Evolutionary conservation across 2,888 invertebrate genomes (phyloP).

Genomic region (Lamellibrachia satsuma): DNA sequence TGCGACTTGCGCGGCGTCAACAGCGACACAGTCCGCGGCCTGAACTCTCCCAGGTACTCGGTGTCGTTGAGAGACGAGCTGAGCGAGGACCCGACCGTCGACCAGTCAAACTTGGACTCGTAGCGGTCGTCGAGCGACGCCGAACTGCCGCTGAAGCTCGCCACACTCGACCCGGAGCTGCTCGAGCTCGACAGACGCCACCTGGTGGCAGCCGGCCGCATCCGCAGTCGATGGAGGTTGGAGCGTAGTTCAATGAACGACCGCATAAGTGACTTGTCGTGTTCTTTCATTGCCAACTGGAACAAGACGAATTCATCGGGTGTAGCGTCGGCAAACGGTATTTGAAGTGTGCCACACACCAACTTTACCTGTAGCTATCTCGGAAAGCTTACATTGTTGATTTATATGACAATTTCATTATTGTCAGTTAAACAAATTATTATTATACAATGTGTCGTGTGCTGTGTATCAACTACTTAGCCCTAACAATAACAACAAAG

Average conservation of each 20-base stretch:
- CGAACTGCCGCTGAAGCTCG: background rate
- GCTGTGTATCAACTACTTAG: too few species aligned
- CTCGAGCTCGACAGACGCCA: background rate
- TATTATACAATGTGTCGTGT: too few species aligned
- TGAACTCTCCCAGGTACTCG: background rate
- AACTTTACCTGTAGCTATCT: background rate
- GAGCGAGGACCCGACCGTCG: background rate
- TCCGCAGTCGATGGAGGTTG: slow-evolving; percentile 48
- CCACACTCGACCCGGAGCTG: slow-evolving; percentile 9
- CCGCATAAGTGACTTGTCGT: slow-evolving; percentile 51
- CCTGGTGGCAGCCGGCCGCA: background rate
- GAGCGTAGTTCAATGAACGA: slow-evolving; percentile 53
- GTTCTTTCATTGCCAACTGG: slow-evolving; percentile 53
- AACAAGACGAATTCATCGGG: slow-evolving; percentile 20
- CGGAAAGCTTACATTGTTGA: too few species aligned
- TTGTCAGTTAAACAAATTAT: too few species aligned
- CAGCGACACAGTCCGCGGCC: background rate
- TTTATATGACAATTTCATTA: too few species aligned
- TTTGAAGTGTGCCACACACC: too few species aligned
- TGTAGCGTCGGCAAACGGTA: background rate
- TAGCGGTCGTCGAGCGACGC: slow-evolving; percentile 6
- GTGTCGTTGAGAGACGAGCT: background rate
- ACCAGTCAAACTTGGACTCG: background rate
- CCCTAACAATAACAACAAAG: too few species aligned
- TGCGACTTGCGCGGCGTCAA: background rate